Base-by-base conservation (phyloP, 2,888 invertebrate genomes). In the Pelosia muscerda region DNA sequence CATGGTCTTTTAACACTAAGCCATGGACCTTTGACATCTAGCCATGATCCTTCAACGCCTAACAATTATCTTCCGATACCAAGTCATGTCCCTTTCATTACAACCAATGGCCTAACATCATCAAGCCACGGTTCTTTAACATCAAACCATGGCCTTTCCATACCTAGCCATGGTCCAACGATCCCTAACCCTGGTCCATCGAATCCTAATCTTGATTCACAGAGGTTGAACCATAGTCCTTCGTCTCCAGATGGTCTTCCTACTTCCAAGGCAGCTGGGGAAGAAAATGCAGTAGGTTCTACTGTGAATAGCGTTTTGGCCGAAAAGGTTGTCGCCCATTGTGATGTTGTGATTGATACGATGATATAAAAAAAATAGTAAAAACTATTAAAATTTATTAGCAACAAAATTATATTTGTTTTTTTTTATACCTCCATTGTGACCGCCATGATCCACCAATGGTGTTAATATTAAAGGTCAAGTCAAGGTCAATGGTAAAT, bases 301-400 rank as follows among this genome's bases (percentile, higher is more conserved):
- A 54, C 19, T 19, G 31, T 65, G 13, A 28, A 61, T 60, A n/a
- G 13, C 0, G 38, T 53, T 23, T 10, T 34, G 1, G 57, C 42
- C 15, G 28, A 28, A 49, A 28, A n/a, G 26, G 13, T 26, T 42
- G 15, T 49, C 10, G 23, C 38, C 26, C 22, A 23, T 58, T 42
- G 28, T 42, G 49, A 65, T 28, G 28, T 42, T 53, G 31, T 53
- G n/a, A 22, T 49, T 62, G 28, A 66, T 42, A 67, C 22, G 42
- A 72, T 42, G 60, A 72, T 74, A 65, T 70, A 82, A 86, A 86
- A 85, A 84, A 86, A 83, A 72, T 66, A 64, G 65, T 75, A 82
- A 80, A 83, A 86, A 86, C 80, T 68, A 78, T 80, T 84, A 82
- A 85, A 80, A 75, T 85, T 83, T 87, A 86, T 84, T 86, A 74